Base-by-base conservation (phyloP, 2,888 invertebrate species). In the Ditylenchus weischeri region DNA sequence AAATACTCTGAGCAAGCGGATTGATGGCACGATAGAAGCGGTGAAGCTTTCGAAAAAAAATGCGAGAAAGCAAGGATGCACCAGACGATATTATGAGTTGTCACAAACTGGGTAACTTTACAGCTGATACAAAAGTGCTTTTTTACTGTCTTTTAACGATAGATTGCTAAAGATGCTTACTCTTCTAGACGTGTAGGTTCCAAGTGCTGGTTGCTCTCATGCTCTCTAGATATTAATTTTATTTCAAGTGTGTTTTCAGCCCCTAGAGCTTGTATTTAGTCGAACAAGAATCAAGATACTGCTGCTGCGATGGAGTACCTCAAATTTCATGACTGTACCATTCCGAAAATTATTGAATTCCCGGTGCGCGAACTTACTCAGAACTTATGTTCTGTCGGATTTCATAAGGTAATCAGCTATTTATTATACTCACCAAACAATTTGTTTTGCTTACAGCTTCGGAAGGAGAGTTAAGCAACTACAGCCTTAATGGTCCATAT, bases 61-160 rank as follows among this genome's bases (percentile, higher is more conserved):
- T 73, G 64, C 64, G 72, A 68, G 88, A 89, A 48, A 84, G 86
- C 38, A 84, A 86, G 78, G 88, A 89, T 84, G 96, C 96, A 3
- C 94, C 95, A 0, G 96, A 98, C 0, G 98, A 98, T 84, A 87
- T 89, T 0, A 92, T 94, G 93, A 96, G 95, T 82, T 76, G 74
- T 50, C 76, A 76, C 65, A 75, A 73, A 68, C 64, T 79, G 54
- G 76, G 75, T 36, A 75, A 79, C 60, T 11, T 8, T 19, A 35
- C n/a, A 2, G 76, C 75, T 11, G 77, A 79, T 60, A 74, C 76
- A 10, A 64, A 79, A 65, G 77, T 76, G 43, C 4, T 35, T 38
- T 38, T 51, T 29, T 54, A n/a, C 15, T 60, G 15, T 19, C n/a
- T 35, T 18, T 65, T 35, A 49, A 60, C 48, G 38, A 11, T 13